Evolutionary conservation across 1,140 invertebrate genomes (phyloP).

Genomic region (Drosophila obscura): DNA sequence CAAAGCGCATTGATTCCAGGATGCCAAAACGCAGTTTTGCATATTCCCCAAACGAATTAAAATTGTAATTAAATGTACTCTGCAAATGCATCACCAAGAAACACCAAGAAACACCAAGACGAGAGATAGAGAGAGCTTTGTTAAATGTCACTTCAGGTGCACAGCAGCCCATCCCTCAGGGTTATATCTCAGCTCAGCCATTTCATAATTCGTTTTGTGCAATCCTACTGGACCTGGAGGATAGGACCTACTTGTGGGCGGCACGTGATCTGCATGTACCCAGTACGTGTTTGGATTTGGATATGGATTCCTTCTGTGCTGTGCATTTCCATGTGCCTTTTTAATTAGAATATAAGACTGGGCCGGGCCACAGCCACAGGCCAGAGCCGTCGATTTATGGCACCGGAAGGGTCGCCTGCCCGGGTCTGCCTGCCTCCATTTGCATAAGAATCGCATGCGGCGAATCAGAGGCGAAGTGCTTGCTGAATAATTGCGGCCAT

Average conservation of each 20-base stretch:
- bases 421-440: conserved; percentile 32
- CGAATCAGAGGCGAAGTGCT: conserved; percentile 52
- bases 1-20: conserved; percentile 2
- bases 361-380: not conserved
- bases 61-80: not conserved
- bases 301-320: conserved; percentile 22
- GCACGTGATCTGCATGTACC: conserved; percentile 44
- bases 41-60: conserved; percentile 15
- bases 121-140: too few relatives aligned
- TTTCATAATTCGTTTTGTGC: too few relatives aligned
- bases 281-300: conserved; percentile 34
- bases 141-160: too few relatives aligned
- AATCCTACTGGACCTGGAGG: not conserved
- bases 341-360: conserved; percentile 68
- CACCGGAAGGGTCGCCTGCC: conserved; percentile 60
- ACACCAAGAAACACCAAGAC: not conserved
- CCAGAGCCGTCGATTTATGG: conserved; percentile 60
- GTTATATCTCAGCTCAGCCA: too few relatives aligned
- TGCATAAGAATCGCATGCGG: conserved; percentile 74
- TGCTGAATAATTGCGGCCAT: conserved; percentile 74
- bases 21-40: not conserved
- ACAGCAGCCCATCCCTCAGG: too few relatives aligned
- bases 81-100: conserved; percentile 3
- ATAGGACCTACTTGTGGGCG: not conserved
- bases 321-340: conserved; percentile 41